phyloP scores from a whole-genome alignment of 2,113 vertebrate species.

The Xiphophorus hellerii region DNA sequence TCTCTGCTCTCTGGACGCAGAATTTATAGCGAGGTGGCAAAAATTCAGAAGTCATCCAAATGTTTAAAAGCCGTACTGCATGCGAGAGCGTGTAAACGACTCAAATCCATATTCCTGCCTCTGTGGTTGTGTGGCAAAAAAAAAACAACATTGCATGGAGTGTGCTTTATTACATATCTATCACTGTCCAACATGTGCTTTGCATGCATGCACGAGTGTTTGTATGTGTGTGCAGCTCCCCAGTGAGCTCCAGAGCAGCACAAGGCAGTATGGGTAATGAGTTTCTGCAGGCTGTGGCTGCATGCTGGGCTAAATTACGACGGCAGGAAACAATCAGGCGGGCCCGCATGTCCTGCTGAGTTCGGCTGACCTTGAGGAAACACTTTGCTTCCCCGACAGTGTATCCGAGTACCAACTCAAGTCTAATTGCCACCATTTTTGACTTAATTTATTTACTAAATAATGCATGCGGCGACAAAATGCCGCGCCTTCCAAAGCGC shows the following conservation, averaged over 20 bases:
- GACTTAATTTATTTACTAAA: slow-evolving; percentile 64
- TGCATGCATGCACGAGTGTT: slow-evolving; percentile 1
- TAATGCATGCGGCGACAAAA: slow-evolving; percentile 59
- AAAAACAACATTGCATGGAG: background rate
- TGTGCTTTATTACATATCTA: background rate
- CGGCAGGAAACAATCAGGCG: slow-evolving; percentile 69
- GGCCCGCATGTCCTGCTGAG: slow-evolving; percentile 41
- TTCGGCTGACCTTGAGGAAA: slow-evolving; percentile 65
- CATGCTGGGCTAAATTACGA: slow-evolving; percentile 58
- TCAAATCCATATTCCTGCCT: background rate
- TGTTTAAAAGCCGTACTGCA: background rate
- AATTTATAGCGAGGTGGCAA: background rate
- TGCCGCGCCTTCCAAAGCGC: slow-evolving; percentile 20
- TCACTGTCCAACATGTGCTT: background rate
- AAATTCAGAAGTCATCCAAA: background rate
- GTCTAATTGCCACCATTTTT: slow-evolving; percentile 45
- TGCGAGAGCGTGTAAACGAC: background rate
- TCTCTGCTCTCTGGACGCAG: background rate
- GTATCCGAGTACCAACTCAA: background rate
- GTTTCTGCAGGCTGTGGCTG: slow-evolving; percentile 53
- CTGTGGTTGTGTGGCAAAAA: background rate
- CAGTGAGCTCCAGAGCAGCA: slow-evolving; percentile 45
- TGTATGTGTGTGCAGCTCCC: slow-evolving; percentile 35
- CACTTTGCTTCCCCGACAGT: slow-evolving; percentile 22
- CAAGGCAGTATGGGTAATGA: slow-evolving; percentile 69